Base-by-base conservation (phyloP, 2,797 vertebrate genomes). In the Synaphobranchus kaupii region DNA sequence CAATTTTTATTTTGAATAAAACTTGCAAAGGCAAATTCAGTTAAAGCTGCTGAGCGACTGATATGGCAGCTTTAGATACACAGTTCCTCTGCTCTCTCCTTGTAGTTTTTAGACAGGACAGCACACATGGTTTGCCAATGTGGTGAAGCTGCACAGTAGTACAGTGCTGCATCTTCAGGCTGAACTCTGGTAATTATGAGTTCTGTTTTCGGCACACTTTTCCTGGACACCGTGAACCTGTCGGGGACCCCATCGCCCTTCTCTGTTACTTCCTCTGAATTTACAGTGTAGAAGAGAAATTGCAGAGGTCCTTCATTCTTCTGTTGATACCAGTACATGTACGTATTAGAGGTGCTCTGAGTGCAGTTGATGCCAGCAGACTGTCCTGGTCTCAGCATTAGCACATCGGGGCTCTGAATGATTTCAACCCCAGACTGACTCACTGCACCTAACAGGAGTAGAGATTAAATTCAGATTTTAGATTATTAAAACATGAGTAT, bases 241-340 rank as follows among this genome's bases (percentile, higher is more conserved):
- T 73, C 76, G 1, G 60, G 56, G 34, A 83, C 82, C 28, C 60
- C 80, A 52, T 58, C 48, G 28, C 48, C 58, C 58, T 86, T 85
- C 80, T 83, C 84, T 50, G 84, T 81, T n/a, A 34, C 52, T 78
- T 71, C 10, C 0, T 83, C 80, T 20, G 78, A 82, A 25, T 85
- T 85, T 22, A 10, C 52, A 4, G 87, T 85, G 54, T 6, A 58
- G 48, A 86, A 86, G 15, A 88, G 39, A 66, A 88, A 85, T 25
- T 54, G 84, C 25, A 86, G 87, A 9, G 48, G 73, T 68, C 87
- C 66, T 12, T 22, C 39, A 31, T 50, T 71, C 76, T 88, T 85
- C 87, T 86, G 87, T n/a, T 85, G 87, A 63, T 86, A 88, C 84
- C 87, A 88, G 48, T 88, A 85, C 84, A 88, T 88, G 84, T 86